Percentiles rank a stretch among this genome's conserved stretches.
phyloP scores from a whole-genome alignment of 2,113 vertebrate species.

The Larimichthys polyactis region DNA sequence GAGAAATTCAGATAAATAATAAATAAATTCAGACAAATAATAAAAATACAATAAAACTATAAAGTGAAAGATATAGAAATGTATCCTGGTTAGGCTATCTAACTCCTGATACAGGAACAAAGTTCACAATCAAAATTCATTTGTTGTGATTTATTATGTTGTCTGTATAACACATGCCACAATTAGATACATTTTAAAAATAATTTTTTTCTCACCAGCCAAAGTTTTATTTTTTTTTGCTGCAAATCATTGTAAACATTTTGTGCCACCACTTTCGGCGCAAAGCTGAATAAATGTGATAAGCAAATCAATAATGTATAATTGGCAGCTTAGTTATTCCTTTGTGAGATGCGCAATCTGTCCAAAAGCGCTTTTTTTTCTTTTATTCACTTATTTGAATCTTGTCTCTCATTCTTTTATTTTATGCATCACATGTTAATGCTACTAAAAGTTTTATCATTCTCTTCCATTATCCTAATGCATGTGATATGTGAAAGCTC shows the following conservation, averaged over 20 bases:
- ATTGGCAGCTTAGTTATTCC: constrained; percentile 53
- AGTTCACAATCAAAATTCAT: background rate
- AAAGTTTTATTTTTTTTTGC: background rate
- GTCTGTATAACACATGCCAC: background rate
- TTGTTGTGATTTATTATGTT: background rate
- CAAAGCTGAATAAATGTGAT: constrained; percentile 63
- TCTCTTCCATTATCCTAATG: constrained; percentile 83
- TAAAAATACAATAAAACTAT: background rate
- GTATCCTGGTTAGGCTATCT: no score
- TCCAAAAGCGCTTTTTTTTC: constrained; percentile 62
- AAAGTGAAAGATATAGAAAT: no score
- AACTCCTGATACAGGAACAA: background rate
- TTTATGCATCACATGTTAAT: constrained; percentile 86
- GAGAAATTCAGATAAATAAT: no score
- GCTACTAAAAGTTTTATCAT: constrained; percentile 84
- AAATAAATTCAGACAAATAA: background rate
- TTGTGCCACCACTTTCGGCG: constrained; percentile 27
- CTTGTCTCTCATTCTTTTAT: constrained; percentile 67
- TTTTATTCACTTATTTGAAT: constrained; percentile 65
- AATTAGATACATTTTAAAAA: background rate
- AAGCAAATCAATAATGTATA: constrained; percentile 79
- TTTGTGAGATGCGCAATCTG: constrained; percentile 69
- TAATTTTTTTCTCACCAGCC: constrained; percentile 3
- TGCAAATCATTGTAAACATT: constrained; percentile 12
- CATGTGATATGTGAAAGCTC: constrained; percentile 73